Base-by-base conservation (phyloP, 2,797 vertebrate species). In the Denticeps clupeoides region DNA sequence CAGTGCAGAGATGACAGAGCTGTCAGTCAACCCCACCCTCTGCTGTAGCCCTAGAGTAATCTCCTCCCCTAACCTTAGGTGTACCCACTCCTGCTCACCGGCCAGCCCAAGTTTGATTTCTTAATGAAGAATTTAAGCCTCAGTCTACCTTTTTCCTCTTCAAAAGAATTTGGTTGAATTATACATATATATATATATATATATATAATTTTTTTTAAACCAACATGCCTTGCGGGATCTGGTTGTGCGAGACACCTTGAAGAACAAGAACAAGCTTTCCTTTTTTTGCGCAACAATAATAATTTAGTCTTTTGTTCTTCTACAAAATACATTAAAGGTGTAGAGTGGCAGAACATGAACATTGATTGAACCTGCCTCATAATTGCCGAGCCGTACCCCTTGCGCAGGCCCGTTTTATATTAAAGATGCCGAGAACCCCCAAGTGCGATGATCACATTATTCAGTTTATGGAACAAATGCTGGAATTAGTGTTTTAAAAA, bases 141-240 rank as follows among this genome's bases (percentile, higher is more conserved):
- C 84, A 77, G 79, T 73, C 77, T 69, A 52, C 59, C 71, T 63
- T 68, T 26, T 42, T 27, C n/a, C 32, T 68, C 74, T 79, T 68
- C 77, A 81, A 79, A 71, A 68, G 64, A 73, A 74, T 72, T 67
- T 71, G 78, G 81, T 74, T 55, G 65, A 75, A 74, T 79, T 68
- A 73, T 63, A 67, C 69, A n/a, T n/a, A n/a, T n/a, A n/a, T n/a
- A n/a, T n/a, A n/a, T n/a, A n/a, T n/a, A n/a, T n/a, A 68, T 49
- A 48, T 55, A 58, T 79, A 64, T 78, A 75, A 75, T 71, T 63
- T 64, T 77, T 57, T 43, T 71, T 73, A 79, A 75, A 74, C 69
- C 74, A 73, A 75, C 68, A 71, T 79, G 79, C 81, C 82, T 74
- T 35, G 53, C 72, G 77, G 81, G 77, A 80, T 73, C 79, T 72